Base-by-base conservation (phyloP, 2,888 invertebrate genomes). In the Perithous albicinctus region DNA sequence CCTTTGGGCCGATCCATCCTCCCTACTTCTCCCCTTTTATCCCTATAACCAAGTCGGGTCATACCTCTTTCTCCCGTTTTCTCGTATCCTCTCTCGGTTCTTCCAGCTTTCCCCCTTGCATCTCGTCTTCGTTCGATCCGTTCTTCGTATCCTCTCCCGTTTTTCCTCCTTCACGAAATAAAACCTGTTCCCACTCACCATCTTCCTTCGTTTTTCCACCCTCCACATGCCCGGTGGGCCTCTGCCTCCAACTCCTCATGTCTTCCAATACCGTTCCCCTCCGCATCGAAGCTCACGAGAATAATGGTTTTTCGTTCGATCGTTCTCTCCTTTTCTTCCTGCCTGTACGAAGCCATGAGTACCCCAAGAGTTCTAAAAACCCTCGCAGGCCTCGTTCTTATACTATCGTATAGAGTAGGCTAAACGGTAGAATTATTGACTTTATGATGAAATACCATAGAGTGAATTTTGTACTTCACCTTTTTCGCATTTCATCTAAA, bases 241-340 rank as follows among this genome's bases (percentile, higher is more conserved):
- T 56, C 20, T 54, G 15, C 18, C 43, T 38, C 32, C 35, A 18
- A 32, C 43, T 56, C 20, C 41, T 12, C 41, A 12, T 18, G 38
- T 56, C 41, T 41, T 59, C 43, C n/a, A 51, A 43, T 46, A 1
- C 26, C 26, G 41, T 23, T 35, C 12, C 43, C 4, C 7, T 29
- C 54, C 10, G 6, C 20, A 10, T 15, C 15, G 38, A 67, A 67
- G 20, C 29, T 73, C 51, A 8, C 20, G 87, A 89, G 88, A 91
- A 90, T 89, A 90, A 91, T 90, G 89, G 88, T 85, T 90, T 90
- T 87, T 88, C 89, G 86, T 89, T 88, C 89, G 87, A 89, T 87
- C 87, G 12, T 51, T 20, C 86, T 7, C 41, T 29, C 15, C 41
- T 41, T 56, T 46, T 41, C 38, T 35, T 77, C 35, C 35, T 38